Conservation (phyloP, 1,140 invertebrate genomes). For the Drosophila sechellia region DNA sequence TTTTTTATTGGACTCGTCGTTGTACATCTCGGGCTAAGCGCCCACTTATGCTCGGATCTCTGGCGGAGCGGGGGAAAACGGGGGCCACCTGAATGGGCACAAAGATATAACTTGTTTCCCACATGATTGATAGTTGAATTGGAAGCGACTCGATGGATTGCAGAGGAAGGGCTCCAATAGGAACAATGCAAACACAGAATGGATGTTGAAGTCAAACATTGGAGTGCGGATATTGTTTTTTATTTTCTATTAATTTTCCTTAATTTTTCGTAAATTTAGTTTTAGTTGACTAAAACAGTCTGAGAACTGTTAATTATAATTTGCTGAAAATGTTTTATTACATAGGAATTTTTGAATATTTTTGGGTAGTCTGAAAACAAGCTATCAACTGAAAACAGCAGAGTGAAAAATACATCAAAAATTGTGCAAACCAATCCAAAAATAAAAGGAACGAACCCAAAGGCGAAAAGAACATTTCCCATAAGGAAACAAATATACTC, state of each 20-base stretch:
- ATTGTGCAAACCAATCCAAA: slow-evolving; percentile 45
- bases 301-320: no score
- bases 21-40: slow-evolving; percentile 51
- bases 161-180: slow-evolving; percentile 13
- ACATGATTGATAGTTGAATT: slow-evolving; percentile 52
- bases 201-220: not conserved
- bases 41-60: slow-evolving; percentile 56
- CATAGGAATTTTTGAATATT: not conserved
- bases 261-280: not conserved
- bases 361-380: not conserved
- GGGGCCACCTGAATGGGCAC: slow-evolving; percentile 30
- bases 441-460: not conserved
- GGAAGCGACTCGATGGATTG: slow-evolving; percentile 22
- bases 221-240: not conserved
- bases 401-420: slow-evolving; percentile 78
- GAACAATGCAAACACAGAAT: slow-evolving; percentile 1
- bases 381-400: slow-evolving; percentile 52
- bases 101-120: slow-evolving; percentile 53
- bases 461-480: not conserved
- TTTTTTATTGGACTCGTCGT: slow-evolving; percentile 45
- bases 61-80: not conserved
- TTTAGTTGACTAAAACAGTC: no score
- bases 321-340: no score
- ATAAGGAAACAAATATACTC: no score
- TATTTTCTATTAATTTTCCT: not conserved